phyloP scores from a whole-genome alignment of 2,113 vertebrate species.

The Plecturocebus donacophilus region DNA sequence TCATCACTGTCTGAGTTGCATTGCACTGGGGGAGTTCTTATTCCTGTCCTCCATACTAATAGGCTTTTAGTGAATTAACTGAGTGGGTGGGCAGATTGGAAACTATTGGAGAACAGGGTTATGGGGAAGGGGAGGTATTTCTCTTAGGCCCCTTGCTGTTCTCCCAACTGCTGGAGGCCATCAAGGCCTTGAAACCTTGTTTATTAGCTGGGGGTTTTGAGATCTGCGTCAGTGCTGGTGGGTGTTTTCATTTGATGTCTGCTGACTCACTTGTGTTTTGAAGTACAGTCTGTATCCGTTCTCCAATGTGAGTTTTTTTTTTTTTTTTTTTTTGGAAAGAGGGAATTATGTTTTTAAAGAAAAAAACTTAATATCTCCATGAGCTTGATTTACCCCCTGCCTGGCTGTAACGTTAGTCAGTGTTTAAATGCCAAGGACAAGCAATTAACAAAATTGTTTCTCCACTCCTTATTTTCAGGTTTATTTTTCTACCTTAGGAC shows the following conservation, averaged over 20 bases:
- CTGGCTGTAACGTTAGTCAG: slow-evolving; percentile 48
- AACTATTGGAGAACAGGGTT: slow-evolving; percentile 18
- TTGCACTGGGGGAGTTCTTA: slow-evolving; percentile 61
- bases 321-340: slow-evolving; percentile 66
- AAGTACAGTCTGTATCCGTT: slow-evolving; percentile 56
- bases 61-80: slow-evolving; percentile 49
- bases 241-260: slow-evolving; percentile 69
- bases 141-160: slow-evolving; percentile 54
- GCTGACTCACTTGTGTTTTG: slow-evolving; percentile 74
- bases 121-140: slow-evolving; percentile 57
- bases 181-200: slow-evolving; percentile 61
- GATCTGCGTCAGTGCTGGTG: slow-evolving; percentile 64
- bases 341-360: slow-evolving; percentile 53
- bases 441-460: slow-evolving; percentile 39
- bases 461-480: background rate
- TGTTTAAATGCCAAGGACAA: slow-evolving; percentile 45
- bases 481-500: background rate
- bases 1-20: slow-evolving; percentile 75
- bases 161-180: slow-evolving; percentile 58
- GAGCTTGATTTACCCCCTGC: slow-evolving; percentile 27
- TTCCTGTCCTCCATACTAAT: slow-evolving; percentile 23
- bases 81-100: slow-evolving; percentile 54
- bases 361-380: slow-evolving; percentile 53
- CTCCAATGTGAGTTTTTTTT: slow-evolving; percentile 37
- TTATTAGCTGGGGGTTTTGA: slow-evolving; percentile 75